Base-by-base conservation (phyloP, 2,888 invertebrate genomes). In the Thumatha senex region DNA sequence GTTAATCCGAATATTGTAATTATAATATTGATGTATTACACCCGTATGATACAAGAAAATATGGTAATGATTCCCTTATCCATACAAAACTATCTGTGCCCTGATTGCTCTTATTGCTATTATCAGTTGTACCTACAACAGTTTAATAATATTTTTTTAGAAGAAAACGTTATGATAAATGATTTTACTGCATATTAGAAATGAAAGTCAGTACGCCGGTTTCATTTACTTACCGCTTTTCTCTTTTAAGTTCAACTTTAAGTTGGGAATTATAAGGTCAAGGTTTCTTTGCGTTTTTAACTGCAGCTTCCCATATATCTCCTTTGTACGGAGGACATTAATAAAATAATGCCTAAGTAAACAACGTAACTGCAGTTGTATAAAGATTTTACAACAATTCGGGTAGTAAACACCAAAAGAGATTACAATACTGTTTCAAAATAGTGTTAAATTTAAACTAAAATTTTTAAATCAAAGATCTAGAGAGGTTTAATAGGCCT, bases 401-500 rank as follows among this genome's bases (percentile, higher is more conserved):
- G 30, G 14, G 14, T 15, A 31, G 31, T 9, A 10, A 30, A 42
- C 7, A 10, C 14, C 13, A 42, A 8, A 31, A 31, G n/a, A 31
- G 5, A 14, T 11, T 30, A 36, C 5, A 24, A 30, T 45, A 29
- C 11, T 13, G 10, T 13, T 29, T 36, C 11, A 33, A 45, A 52
- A 35, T 35, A 7, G 35, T 13, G 13, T 7, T 35, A 2, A 24
- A 24, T 24, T 24, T 24, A 24, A 24, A 24, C 34, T 35, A 35
- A 13, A 35, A 51, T 58, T 58, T 48, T 51, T 55, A 52, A 58
- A 63, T 59, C 48, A 47, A 24, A 24, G 2, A 24, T 48, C 46
- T 24, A 44, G 40, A 55, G 34, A 34, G 2, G 8, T 40, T 30
- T 30, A 8, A 12, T 31, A 31, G 14, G 8, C 14, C 10, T 11